Evolutionary conservation across 2,797 vertebrate genomes (phyloP), one percentile per base, ranked within the genome.

Genomic region (Streptopelia turtur): DNA sequence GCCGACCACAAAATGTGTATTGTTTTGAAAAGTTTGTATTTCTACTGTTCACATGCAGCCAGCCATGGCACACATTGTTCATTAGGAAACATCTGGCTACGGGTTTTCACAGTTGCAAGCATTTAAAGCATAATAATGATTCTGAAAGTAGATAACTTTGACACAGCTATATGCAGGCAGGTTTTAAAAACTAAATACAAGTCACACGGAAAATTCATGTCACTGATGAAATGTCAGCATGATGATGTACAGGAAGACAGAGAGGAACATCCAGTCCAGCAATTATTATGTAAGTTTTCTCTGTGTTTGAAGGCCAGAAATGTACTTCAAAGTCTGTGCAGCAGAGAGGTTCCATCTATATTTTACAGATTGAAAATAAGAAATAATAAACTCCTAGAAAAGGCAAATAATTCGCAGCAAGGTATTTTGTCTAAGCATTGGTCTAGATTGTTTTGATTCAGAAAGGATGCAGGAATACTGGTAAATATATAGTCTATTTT

Each of bases 11-110:
- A 86, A 91, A 65, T 43, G 37, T 18, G 66, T 27, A 88, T 77
- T 97, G 94, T 97, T 97, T 96, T 72, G 55, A 93, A 95, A 96
- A 90, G 87, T 92, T 93, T 6, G 0, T 71, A 63, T 95, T 97
- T 95, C 90, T 79, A 55, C 83, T 68, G 82, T 87, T 96, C 86
- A 83, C 59, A 3, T 93, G 84, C 88, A 91, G 87, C 74, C 18
- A 33, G 84, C 77, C 82, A 23, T 33, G 63, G 72, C 72, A 89
- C 59, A 31, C 49, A 25, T n/a, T 89, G 80, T 86, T 94, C 75
- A 4, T 71, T 95, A 97, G 97, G 97, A 97, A 98, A 96, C 95
- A 97, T 94, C 96, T 97, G 96, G 69, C 92, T 52, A 17, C 31
- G 81, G 50, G 20, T 88, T 96, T 94, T 95, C 83, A 95, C 77